Evolutionary conservation across 2,113 vertebrate species (phyloP), one percentile per base, ranked within the genome.

Genomic region (Phainopepla nitens): DNA sequence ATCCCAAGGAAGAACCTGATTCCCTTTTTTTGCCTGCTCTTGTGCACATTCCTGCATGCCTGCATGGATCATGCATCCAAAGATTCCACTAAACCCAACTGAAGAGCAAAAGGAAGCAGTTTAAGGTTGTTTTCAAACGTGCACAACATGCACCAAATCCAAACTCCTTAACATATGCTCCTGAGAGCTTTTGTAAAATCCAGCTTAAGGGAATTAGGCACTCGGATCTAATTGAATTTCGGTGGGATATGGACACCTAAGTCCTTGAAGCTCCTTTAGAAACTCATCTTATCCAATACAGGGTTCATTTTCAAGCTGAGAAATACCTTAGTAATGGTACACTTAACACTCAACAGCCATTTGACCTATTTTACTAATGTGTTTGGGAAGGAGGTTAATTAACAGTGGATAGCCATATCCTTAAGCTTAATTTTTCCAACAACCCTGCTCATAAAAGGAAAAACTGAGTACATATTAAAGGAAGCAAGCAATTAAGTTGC

Each of bases 401-500:
- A 98, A 98, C 95, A 97, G 97, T 97, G 97, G 97, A 98, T 97
- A 97, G 97, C 97, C 96, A 94, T 97, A 97, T 98, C 97, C 97
- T 97, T 97, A 97, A 97, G 95, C 97, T 98, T 98, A 97, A 98
- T 97, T 98, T 98, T 98, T 97, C 98, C 98, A 98, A 97, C 97
- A 98, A 97, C 96, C 96, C 95, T 82, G 96, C 98, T 99, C 98
- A 97, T 99, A 99, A 99, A 99, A 98, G 97, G 97, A 98, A 98
- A 98, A 98, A 98, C 96, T 96, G 97, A 98, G 98, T 96, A 97
- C 97, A 97, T 98, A 98, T 98, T 98, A 98, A 98, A 98, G 98
- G 98, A 99, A 99, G 98, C 97, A 98, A 98, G 98, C 98, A 99
- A 99, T 99, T 99, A 99, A 98, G 98, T 98, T 98, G 97, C 96